Evolutionary conservation across 64 coral and sea anemone genomes (phyloP).

Genomic region (Cladopsammia gracilis): DNA sequence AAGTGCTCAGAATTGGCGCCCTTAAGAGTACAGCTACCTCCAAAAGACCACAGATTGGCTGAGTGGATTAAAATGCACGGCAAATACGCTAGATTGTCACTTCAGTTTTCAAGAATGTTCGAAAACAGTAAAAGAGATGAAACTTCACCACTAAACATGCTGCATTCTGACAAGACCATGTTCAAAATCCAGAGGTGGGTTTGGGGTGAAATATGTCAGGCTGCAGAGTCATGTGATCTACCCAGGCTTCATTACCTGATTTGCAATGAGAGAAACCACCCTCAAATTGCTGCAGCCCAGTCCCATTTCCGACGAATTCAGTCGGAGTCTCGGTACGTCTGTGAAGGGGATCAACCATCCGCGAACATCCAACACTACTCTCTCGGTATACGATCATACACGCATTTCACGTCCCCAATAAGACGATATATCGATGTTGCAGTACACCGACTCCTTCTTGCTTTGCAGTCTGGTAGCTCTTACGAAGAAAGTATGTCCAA

Average conservation of each 20-base stretch:
- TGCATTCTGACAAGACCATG: not conserved
- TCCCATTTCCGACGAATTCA: slow-evolving; percentile 70
- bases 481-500: not conserved
- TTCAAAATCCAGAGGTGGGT: slow-evolving; percentile 3
- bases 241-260: slow-evolving; percentile 39
- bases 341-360: slow-evolving; percentile 6
- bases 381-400: slow-evolving; percentile 71
- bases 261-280: slow-evolving; percentile 64
- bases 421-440: slow-evolving; percentile 84
- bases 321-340: slow-evolving; percentile 39
- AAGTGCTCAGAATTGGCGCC: slow-evolving; percentile 38
- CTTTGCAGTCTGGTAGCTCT: not conserved
- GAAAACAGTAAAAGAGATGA: not conserved
- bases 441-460: slow-evolving; percentile 58
- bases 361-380: slow-evolving; percentile 45
- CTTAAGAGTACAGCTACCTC: slow-evolving; percentile 64
- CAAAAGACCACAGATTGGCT: slow-evolving; percentile 77
- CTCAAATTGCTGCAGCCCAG: slow-evolving; percentile 68
- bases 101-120: slow-evolving; percentile 18
- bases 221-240: slow-evolving; percentile 21
- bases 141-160: not conserved
- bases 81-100: slow-evolving; percentile 25
- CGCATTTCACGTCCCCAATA: slow-evolving; percentile 91
- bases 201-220: not conserved
- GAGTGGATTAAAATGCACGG: slow-evolving; percentile 76